These are phyloP conservation scores for Lepus europaeus DNA, from an alignment of 2,113 vertebrate species.

Conservation along the genomic window DNA sequence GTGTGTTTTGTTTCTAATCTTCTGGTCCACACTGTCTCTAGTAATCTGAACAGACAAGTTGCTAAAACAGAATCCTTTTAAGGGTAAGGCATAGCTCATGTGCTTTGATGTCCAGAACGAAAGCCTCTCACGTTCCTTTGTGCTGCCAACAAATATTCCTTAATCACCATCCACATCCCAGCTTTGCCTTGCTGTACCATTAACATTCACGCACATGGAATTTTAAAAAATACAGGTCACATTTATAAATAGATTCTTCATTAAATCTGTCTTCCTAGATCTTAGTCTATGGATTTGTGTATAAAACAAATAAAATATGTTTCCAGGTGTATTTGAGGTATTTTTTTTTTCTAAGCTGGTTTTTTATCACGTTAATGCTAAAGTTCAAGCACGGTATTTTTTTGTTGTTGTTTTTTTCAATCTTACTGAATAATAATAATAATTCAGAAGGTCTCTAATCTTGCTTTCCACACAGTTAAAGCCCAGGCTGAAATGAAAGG, in stretches of 20 bases:
- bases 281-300: background rate
- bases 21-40: background rate
- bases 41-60: background rate
- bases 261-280: background rate
- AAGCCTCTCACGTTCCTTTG: background rate
- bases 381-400: background rate
- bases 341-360: background rate
- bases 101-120: background rate
- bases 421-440: background rate
- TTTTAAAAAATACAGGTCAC: background rate
- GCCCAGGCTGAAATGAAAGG: background rate
- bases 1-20: background rate
- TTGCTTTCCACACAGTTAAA: background rate
- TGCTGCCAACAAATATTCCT: no score
- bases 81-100: background rate
- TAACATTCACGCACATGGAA: background rate
- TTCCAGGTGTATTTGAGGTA: background rate
- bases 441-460: background rate
- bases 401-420: background rate
- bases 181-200: background rate
- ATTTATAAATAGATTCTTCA: background rate
- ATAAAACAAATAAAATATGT: background rate
- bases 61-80: background rate
- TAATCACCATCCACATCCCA: background rate
- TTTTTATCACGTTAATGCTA: background rate